Evolutionary conservation across 2,888 invertebrate genomes (phyloP).

Genomic region (Epistrophe grossulariae): DNA sequence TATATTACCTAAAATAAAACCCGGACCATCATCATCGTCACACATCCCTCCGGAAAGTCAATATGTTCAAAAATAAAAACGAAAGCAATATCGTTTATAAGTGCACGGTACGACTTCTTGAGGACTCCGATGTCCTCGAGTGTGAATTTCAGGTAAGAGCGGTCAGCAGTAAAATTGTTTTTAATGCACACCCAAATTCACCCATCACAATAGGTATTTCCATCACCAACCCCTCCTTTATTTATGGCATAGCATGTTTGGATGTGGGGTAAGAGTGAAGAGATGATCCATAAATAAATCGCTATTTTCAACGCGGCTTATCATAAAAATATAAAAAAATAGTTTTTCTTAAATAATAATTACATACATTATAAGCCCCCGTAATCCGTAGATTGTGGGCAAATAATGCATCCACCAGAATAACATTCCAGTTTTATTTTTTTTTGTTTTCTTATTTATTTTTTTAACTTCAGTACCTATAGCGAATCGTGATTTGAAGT

Average conservation of each 20-base stretch:
- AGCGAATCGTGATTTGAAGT: slow-evolving; percentile 32
- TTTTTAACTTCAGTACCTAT: not conserved
- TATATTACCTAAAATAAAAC: slow-evolving; percentile 26
- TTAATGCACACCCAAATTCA: slow-evolving; percentile 50
- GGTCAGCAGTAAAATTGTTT: slow-evolving; percentile 62
- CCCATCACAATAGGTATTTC: not conserved
- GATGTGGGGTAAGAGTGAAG: slow-evolving; percentile 6
- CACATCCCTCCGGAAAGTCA: slow-evolving; percentile 45
- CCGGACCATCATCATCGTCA: slow-evolving; percentile 30
- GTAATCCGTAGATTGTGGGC: not conserved
- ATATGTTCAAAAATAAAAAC: slow-evolving; percentile 86
- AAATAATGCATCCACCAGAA: slow-evolving; percentile 17
- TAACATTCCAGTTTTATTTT: slow-evolving; percentile 25
- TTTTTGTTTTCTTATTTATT: slow-evolving; percentile 17
- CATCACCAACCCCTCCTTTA: not conserved
- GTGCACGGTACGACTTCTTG: slow-evolving; percentile 94
- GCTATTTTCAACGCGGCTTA: slow-evolving; percentile 50
- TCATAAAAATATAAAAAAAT: slow-evolving; percentile 27
- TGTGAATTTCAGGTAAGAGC: slow-evolving; percentile 93
- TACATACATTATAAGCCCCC: not conserved
- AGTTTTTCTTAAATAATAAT: slow-evolving; percentile 41
- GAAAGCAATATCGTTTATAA: slow-evolving; percentile 91
- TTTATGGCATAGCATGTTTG: slow-evolving; percentile 30
- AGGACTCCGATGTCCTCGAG: slow-evolving; percentile 95
- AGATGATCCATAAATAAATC: slow-evolving; percentile 68